phyloP scores from a whole-genome alignment of 2,797 vertebrate species.

The Periophthalmus magnuspinnatus region DNA sequence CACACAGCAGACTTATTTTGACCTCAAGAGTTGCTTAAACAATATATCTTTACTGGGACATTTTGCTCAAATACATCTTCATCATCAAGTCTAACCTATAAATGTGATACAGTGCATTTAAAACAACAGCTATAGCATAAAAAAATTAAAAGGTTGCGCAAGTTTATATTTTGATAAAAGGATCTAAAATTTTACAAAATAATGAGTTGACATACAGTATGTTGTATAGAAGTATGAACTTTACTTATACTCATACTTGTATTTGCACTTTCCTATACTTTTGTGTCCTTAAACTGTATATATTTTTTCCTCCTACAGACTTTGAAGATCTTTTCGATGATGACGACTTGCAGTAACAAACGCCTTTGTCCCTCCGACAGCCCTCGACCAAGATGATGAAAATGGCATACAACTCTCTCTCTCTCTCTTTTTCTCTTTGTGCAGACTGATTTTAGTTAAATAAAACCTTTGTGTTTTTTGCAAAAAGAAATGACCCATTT shows the following conservation, averaged over 20 bases:
- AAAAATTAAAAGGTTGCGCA: background rate
- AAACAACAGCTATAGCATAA: background rate
- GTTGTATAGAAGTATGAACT: no score
- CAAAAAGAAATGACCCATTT: constrained; percentile 18
- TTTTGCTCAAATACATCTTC: no score
- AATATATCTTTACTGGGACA: no score
- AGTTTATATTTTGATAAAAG: background rate
- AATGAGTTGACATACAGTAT: no score
- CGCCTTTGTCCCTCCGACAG: constrained; percentile 21
- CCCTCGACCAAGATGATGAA: constrained; percentile 17
- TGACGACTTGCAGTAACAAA: constrained; percentile 77
- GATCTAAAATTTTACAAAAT: background rate
- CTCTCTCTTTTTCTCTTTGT: constrained; percentile 29
- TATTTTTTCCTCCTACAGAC: constrained; percentile 54
- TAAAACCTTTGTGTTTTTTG: constrained; percentile 62
- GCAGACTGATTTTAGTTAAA: constrained; percentile 47
- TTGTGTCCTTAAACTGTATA: background rate
- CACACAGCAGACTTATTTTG: no score
- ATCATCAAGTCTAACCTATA: no score
- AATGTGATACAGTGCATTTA: background rate
- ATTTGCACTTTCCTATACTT: background rate
- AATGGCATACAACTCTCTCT: constrained; percentile 3
- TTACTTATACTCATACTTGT: background rate
- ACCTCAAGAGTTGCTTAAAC: no score
- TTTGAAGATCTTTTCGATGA: constrained; percentile 82